Base-by-base conservation (phyloP, 2,888 invertebrate species). In the Aphidoletes aphidimyza region DNA sequence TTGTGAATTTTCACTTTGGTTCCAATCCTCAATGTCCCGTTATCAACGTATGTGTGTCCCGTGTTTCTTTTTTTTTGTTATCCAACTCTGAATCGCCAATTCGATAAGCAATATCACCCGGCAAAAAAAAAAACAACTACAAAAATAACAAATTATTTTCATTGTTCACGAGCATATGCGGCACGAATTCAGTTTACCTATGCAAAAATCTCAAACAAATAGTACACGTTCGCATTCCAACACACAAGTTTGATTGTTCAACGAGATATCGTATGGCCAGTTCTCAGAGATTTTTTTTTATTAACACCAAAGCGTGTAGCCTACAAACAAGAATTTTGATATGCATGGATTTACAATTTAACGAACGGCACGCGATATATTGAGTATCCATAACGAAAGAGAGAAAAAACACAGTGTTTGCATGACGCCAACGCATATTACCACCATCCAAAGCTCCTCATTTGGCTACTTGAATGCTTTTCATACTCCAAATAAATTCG, bases 171-270 rank as follows among this genome's bases (percentile, higher is more conserved):
- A 54, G 54, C 54, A 54, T 54, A 54, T 22, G 54, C 39, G 11
- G 22, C 3, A 22, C 22, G 54, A 54, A 54, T 54, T 54, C 22
- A 54, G n/a, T n/a, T 54, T n/a, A n/a, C 22, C 54, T 54, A 54
- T 54, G 54, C 54, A 54, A 54, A 54, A 54, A 54, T 54, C n/a
- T 54, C 54, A 22, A n/a, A 54, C 54, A n/a, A 54, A 54, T 22
- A 54, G 22, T n/a, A n/a, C 54, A 54, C 54, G 54, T 54, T 54
- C 54, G 54, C 54, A 54, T 54, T 54, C 54, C 54, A 22, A 2
- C n/a, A 47, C 9, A 47, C n/a, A 9, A 5, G 54, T 54, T 54
- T 11, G 54, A 54, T 54, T 54, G 54, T n/a, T 47, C 6, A 22
- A 22, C 9, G 22, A n/a, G 54, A 54, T 54, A 54, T 54, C 54